Percentiles rank a stretch among this genome's conserved stretches.
Evolutionary conservation across 2,113 vertebrate species (phyloP).

Genomic region (Pardalotus punctatus): DNA sequence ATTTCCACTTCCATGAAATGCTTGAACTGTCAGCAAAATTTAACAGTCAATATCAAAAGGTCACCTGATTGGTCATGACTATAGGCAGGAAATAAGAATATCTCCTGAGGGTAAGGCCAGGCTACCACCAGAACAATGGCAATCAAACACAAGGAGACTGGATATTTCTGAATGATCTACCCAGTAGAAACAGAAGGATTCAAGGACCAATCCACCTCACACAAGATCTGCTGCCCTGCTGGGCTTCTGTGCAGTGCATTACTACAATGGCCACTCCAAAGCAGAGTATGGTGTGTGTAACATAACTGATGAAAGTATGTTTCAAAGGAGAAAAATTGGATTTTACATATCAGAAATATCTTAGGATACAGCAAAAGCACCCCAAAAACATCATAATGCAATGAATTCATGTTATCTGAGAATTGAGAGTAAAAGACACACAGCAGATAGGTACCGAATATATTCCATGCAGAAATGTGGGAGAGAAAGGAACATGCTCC

Average conservation of each 20-base stretch:
- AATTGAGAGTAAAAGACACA: not conserved
- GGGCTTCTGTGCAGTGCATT: not conserved
- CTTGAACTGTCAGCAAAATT: slow-evolving; percentile 5
- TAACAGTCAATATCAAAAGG: not conserved
- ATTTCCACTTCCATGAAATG: slow-evolving; percentile 18
- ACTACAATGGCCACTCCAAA: not conserved
- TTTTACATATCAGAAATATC: not conserved
- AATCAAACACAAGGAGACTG: not conserved
- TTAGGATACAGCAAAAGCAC: not conserved
- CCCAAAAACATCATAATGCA: not conserved
- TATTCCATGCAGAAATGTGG: not conserved
- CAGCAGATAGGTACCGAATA: not conserved
- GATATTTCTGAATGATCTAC: not conserved
- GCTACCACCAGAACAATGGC: not conserved
- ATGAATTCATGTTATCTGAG: not conserved
- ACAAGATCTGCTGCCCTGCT: not conserved
- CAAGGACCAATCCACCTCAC: not conserved
- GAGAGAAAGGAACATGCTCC: not conserved
- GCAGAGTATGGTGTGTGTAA: rapidly evolving
- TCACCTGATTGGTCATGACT: not conserved
- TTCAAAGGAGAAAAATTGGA: not conserved
- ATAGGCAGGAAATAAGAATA: not conserved
- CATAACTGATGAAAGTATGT: rapidly evolving
- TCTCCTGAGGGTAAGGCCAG: not conserved
- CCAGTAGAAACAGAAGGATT: not conserved